Percentiles rank a stretch among this genome's conserved stretches.
Evolutionary conservation across 2,113 vertebrate genomes (phyloP).

Genomic region (Haemorhous mexicanus): DNA sequence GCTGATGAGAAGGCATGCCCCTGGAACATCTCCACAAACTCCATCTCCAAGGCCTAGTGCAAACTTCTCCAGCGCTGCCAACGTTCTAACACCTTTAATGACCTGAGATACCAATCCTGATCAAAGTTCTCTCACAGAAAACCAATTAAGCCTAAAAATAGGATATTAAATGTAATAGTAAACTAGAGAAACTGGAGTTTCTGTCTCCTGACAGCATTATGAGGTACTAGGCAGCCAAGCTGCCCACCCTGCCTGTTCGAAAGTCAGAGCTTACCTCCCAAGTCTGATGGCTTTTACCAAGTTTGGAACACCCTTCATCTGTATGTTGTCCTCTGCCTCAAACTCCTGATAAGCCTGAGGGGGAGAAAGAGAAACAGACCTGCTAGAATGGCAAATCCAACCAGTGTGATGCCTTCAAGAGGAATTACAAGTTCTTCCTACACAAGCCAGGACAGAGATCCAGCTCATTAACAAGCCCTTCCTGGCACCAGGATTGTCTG

Average conservation of each 20-base stretch:
- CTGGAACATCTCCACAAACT: neutral
- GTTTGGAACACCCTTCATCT: slow-evolving; percentile 79
- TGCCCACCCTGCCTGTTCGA: slow-evolving; percentile 57
- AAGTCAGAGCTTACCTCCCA: slow-evolving; percentile 78
- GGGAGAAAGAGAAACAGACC: slow-evolving; percentile 80
- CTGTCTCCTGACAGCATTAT: neutral
- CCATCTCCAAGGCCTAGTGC: neutral
- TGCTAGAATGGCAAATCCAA: slow-evolving; percentile 72
- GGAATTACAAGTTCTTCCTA: slow-evolving; percentile 46
- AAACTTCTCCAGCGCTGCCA: neutral
- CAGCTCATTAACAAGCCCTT: neutral
- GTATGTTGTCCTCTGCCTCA: slow-evolving; percentile 79
- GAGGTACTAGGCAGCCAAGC: neutral
- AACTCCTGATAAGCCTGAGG: slow-evolving; percentile 79
- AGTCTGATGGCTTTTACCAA: slow-evolving; percentile 77
- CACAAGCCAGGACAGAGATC: slow-evolving; percentile 29
- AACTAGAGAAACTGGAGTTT: neutral
- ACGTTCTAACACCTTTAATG: neutral
- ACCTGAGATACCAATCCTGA: neutral
- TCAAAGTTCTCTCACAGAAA: neutral
- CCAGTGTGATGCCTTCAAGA: slow-evolving; percentile 54
- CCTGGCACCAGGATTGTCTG: neutral
- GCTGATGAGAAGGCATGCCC: neutral
- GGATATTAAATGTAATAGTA: neutral
- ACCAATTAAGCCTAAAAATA: neutral